These are phyloP conservation scores for Pyxicephalus adspersus DNA, from an alignment of 2,113 vertebrate genomes.

Conservation along the genomic window DNA sequence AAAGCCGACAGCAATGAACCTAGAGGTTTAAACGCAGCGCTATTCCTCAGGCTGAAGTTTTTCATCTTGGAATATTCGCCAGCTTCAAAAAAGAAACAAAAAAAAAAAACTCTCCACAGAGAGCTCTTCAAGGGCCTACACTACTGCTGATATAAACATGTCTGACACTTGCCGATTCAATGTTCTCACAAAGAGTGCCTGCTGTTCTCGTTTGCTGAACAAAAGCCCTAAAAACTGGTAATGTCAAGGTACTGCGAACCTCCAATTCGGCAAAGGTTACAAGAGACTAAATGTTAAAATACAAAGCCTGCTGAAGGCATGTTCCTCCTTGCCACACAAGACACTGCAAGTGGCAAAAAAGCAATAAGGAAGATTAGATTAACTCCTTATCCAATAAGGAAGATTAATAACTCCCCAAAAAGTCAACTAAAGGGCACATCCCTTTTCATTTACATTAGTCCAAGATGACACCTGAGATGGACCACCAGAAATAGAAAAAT, in stretches of 20 bases:
- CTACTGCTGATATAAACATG: neutral
- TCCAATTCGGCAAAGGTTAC: constrained; percentile 1
- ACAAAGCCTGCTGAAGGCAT: constrained; percentile 28
- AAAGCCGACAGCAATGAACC: neutral
- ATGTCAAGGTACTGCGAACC: neutral
- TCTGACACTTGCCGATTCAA: neutral
- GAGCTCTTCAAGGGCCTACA: neutral
- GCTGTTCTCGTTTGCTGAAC: neutral
- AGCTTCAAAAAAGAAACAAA: neutral
- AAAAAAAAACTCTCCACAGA: neutral
- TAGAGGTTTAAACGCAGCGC: neutral
- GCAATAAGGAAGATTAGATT: constrained; percentile 6
- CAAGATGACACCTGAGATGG: constrained; percentile 54
- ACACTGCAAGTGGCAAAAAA: neutral
- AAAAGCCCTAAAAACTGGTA: neutral
- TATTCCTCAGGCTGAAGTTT: neutral
- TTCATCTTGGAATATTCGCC: neutral
- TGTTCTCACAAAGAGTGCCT: neutral
- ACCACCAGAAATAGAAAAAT: constrained; percentile 50
- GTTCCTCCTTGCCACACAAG: neutral
- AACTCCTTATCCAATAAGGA: too few species aligned
- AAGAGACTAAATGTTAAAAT: constrained; percentile 16
- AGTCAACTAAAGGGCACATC: constrained; percentile 26
- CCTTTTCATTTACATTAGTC: constrained; percentile 38
- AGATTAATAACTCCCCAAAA: too few species aligned